These are phyloP conservation scores for Cavia porcellus DNA, from an alignment of 2,113 vertebrate genomes.

Conservation along the genomic window DNA sequence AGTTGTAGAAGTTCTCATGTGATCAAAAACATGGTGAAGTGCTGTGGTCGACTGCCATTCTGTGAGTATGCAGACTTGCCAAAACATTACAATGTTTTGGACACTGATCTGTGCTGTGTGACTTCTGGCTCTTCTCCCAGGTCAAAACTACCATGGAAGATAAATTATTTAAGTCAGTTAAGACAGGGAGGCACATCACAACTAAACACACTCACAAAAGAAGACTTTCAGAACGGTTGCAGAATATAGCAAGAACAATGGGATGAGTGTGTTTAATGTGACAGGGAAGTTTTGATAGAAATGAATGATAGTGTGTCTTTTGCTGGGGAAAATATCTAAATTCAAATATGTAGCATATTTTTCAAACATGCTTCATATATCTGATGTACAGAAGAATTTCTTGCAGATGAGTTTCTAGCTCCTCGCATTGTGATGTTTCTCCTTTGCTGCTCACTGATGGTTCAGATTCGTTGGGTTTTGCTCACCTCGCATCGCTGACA, in stretches of 20 bases:
- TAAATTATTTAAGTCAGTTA: background rate
- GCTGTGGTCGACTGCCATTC: background rate
- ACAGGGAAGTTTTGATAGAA: background rate
- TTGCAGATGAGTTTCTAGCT: background rate
- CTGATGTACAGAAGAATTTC: background rate
- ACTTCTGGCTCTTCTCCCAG: background rate
- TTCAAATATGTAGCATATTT: background rate
- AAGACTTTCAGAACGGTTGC: background rate
- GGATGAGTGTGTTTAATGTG: background rate
- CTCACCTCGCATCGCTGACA: background rate
- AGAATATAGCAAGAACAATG: background rate
- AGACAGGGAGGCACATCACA: background rate
- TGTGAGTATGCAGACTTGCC: background rate
- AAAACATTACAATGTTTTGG: background rate
- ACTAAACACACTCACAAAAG: background rate
- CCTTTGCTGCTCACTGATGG: fast-evolving
- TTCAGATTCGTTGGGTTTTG: background rate
- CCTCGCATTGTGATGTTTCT: fast-evolving
- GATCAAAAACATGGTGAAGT: background rate
- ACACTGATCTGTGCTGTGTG: background rate
- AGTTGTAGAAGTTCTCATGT: background rate
- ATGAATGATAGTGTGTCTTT: background rate
- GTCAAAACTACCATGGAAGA: background rate
- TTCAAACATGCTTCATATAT: background rate
- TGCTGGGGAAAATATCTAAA: background rate